Conservation (phyloP, 2,797 vertebrate genomes). For the Catharus ustulatus region DNA sequence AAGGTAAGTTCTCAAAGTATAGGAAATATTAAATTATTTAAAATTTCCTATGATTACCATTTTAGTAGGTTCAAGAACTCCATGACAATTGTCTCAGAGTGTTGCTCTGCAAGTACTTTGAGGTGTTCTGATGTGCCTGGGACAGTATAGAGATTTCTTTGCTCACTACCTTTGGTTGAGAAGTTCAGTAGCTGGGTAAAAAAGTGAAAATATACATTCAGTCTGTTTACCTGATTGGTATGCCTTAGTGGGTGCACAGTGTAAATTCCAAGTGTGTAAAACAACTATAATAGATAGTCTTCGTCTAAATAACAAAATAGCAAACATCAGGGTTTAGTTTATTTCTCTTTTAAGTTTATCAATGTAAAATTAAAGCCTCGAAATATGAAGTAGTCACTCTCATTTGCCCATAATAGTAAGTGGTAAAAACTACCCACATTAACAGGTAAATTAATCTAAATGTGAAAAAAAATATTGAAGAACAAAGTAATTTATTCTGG, state of each 20-base stretch:
- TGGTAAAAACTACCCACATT: not conserved
- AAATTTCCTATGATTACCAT: not conserved
- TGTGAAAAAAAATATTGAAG: not conserved
- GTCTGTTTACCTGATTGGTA: not conserved
- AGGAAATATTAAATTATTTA: not conserved
- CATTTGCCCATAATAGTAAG: not conserved
- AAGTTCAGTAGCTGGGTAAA: not conserved
- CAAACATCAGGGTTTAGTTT: not conserved
- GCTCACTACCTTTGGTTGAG: not conserved
- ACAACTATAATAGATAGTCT: not conserved
- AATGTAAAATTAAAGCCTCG: not conserved
- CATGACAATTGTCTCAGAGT: not conserved
- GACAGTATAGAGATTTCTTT: not conserved
- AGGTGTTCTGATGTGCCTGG: not conserved
- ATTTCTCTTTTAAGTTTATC: not conserved
- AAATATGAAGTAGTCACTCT: not conserved
- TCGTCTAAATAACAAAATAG: not conserved
- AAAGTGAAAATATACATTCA: not conserved
- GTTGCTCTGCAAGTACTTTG: not conserved
- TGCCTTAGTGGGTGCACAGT: not conserved
- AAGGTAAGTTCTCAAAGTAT: not conserved
- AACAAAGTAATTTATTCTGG: not conserved
- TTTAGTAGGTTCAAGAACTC: not conserved
- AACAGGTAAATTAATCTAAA: not conserved
- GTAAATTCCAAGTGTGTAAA: not conserved